These are phyloP conservation scores for Scophthalmus maximus DNA, from an alignment of 2,113 vertebrate genomes.

Conservation along the genomic window DNA sequence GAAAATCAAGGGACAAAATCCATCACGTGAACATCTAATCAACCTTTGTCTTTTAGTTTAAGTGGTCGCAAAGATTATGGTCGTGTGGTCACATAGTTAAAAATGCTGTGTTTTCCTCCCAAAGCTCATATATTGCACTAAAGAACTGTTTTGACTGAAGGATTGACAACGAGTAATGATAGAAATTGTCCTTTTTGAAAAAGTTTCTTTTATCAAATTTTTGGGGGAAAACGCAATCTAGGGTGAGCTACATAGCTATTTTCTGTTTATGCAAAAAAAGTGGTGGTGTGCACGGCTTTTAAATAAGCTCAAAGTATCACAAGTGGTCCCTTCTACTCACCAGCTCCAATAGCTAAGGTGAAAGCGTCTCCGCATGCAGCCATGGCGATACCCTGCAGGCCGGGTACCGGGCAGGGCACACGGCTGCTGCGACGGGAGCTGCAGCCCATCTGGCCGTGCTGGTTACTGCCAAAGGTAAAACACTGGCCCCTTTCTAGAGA, in stretches of 20 bases:
- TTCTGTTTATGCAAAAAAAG: not conserved
- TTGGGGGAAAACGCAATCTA: not conserved
- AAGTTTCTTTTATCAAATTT: not conserved
- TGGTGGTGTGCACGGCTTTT: not conserved
- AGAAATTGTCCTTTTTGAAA: not conserved
- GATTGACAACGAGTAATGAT: not conserved
- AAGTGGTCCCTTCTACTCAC: slow-evolving; percentile 70
- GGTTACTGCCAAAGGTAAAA: slow-evolving; percentile 97
- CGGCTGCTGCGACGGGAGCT: slow-evolving; percentile 86
- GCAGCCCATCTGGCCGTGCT: slow-evolving; percentile 94
- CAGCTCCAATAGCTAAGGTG: slow-evolving; percentile 92
- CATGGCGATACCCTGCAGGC: slow-evolving; percentile 85
- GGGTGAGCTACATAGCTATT: not conserved
- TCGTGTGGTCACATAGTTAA: not conserved
- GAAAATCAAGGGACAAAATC: not conserved
- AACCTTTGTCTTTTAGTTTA: slow-evolving; percentile 5
- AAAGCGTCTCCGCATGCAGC: slow-evolving; percentile 97
- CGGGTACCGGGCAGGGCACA: slow-evolving; percentile 87
- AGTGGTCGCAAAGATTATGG: too few relatives aligned
- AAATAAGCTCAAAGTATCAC: not conserved
- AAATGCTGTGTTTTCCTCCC: slow-evolving; percentile 86
- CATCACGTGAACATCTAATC: not conserved
- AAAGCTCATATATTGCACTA: slow-evolving; percentile 58
- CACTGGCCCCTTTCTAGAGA: slow-evolving; percentile 89
- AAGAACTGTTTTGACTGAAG: not conserved